Percentiles rank a stretch among this genome's conserved stretches.
These are phyloP conservation scores for Scolopax bukidnonensis DNA, from an alignment of 2,797 vertebrate genomes.

Conservation along the genomic window DNA sequence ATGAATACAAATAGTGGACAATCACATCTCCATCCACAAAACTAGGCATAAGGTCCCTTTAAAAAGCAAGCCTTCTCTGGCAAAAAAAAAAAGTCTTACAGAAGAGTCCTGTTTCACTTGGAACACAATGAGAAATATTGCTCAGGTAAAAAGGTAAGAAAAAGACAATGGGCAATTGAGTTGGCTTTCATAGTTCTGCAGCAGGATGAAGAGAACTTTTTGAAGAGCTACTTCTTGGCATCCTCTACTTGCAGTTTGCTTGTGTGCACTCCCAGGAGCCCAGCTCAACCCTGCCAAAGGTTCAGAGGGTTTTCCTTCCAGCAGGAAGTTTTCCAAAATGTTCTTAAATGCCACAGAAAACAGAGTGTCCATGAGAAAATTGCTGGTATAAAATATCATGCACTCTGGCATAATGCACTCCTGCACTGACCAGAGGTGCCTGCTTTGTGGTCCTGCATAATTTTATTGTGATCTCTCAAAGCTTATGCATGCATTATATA, in stretches of 20 bases:
- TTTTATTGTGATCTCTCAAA: not conserved
- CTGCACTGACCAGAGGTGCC: not conserved
- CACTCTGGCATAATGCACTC: too few relatives aligned
- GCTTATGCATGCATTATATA: not conserved
- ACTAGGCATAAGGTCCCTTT: not conserved
- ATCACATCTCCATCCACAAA: not conserved
- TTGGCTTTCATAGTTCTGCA: not conserved
- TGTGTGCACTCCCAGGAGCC: not conserved
- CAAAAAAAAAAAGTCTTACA: not conserved
- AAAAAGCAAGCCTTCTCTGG: not conserved
- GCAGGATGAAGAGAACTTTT: not conserved
- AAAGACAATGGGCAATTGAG: not conserved
- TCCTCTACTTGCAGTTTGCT: not conserved
- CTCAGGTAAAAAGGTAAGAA: not conserved
- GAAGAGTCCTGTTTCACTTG: not conserved
- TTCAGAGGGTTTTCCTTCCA: not conserved
- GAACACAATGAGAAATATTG: not conserved
- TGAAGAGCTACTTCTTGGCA: not conserved
- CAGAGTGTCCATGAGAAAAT: not conserved
- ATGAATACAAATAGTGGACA: not conserved
- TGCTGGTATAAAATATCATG: not conserved
- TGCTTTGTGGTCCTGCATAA: not conserved
- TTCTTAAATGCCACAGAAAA: not conserved
- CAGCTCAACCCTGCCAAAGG: not conserved
- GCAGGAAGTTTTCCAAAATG: not conserved